Conservation (phyloP, 1,140 invertebrate genomes). For the Cataglyphis hispanica region DNA sequence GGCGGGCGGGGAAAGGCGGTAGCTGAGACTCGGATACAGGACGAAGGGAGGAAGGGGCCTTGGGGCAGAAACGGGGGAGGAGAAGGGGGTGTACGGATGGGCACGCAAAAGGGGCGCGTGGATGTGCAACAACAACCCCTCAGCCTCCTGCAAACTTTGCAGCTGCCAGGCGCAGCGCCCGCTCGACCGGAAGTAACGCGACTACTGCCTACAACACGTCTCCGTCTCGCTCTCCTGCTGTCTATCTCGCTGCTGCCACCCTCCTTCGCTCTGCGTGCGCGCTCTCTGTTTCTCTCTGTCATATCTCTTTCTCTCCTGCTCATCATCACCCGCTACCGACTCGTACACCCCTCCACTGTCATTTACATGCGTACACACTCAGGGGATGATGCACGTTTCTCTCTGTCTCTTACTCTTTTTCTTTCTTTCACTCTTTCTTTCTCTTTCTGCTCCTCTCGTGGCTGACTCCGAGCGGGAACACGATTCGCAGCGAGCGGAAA, state of each 20-base stretch:
- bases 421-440: not conserved
- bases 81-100: constrained; percentile 64
- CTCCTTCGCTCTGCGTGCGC: constrained; percentile 55
- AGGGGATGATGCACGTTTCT: constrained; percentile 55
- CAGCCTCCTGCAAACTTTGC: constrained; percentile 83
- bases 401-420: not conserved
- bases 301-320: constrained; percentile 39
- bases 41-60: constrained; percentile 21
- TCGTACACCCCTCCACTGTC: constrained; percentile 71
- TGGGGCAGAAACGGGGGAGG: constrained; percentile 14
- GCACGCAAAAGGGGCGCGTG: constrained; percentile 77
- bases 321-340: constrained; percentile 57
- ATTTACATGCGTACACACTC: constrained; percentile 75
- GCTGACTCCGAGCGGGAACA: constrained; percentile 60
- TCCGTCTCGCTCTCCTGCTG: constrained; percentile 72
- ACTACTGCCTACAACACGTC: constrained; percentile 85
- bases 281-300: constrained; percentile 50
- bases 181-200: constrained; percentile 86
- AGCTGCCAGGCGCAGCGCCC: constrained; percentile 86
- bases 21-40: constrained; percentile 42
- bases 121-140: constrained; percentile 78
- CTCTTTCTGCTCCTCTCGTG: constrained; percentile 8
- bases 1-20: constrained; percentile 33
- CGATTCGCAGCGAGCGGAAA: constrained; percentile 46
- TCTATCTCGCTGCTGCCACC: constrained; percentile 60